A percentile compares a stretch with the other conserved stretches of the same genome.
Evolutionary conservation across 2,888 invertebrate species (phyloP).

Genomic region (Mythimna ferrago): DNA sequence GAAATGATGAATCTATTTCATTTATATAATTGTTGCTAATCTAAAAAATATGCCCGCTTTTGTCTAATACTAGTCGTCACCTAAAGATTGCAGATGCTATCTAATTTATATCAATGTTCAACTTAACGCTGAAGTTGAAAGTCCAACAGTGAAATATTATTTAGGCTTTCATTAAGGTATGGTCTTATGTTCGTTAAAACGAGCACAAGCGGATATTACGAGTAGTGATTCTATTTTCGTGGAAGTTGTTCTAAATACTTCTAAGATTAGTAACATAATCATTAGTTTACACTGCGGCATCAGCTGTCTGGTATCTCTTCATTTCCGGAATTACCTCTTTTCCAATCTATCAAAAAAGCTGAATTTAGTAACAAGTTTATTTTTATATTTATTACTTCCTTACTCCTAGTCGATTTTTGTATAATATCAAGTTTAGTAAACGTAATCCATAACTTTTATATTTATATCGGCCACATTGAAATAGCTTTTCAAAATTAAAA

Average conservation of each 20-base stretch:
- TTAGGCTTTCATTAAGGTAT: no score
- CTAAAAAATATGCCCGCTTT: no score
- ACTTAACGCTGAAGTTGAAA: no score
- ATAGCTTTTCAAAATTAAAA: neutral
- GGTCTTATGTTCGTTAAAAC: neutral
- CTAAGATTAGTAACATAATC: neutral
- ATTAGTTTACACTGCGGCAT: neutral
- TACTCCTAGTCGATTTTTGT: neutral
- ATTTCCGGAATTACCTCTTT: neutral
- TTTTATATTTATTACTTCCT: neutral
- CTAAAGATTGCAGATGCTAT: no score
- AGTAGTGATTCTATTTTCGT: neutral
- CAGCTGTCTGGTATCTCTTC: neutral
- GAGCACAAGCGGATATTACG: neutral
- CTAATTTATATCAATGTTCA: no score
- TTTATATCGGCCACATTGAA: neutral
- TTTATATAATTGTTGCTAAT: no score
- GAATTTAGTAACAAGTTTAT: neutral
- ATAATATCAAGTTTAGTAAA: no score
- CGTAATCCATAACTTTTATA: neutral
- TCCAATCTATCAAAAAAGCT: neutral
- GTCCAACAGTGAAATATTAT: no score
- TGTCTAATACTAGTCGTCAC: no score
- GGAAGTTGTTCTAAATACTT: neutral
- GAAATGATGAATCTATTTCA: no score